phyloP scores from a whole-genome alignment of 2,888 invertebrate species.

The Galerucella pusilla region DNA sequence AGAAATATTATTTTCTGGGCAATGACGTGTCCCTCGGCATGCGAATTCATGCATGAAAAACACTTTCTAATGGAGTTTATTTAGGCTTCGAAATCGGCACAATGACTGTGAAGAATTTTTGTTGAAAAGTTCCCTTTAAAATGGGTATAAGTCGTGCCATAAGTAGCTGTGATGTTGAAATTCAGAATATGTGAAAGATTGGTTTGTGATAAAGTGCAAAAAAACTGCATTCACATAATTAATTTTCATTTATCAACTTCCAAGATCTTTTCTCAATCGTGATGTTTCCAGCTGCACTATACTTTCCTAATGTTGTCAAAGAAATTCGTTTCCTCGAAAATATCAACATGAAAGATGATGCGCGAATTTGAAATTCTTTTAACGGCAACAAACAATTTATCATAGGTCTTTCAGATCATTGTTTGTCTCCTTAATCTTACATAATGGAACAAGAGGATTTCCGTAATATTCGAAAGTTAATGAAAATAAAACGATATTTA shows the following conservation, averaged over 20 bases:
- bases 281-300: background rate
- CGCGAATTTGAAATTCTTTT: constrained; percentile 13
- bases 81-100: constrained; percentile 15
- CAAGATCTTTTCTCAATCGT: background rate
- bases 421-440: constrained; percentile 25
- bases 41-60: constrained; percentile 30
- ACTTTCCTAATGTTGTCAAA: background rate
- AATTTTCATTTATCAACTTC: too few species aligned
- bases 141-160: background rate
- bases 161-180: background rate
- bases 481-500: constrained; percentile 10
- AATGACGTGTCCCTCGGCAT: constrained; percentile 32
- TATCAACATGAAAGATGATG: constrained; percentile 4
- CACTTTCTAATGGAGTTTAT: constrained; percentile 26
- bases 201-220: too few species aligned
- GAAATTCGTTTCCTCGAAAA: background rate
- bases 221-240: too few species aligned
- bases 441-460: constrained; percentile 9
- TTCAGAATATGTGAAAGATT: background rate
- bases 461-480: constrained; percentile 2
- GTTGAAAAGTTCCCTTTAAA: background rate
- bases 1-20: constrained; percentile 31
- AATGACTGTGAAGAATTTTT: background rate
- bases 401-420: constrained; percentile 21
- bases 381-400: constrained; percentile 21